Base-by-base conservation (phyloP, 2,888 invertebrate genomes). In the Chromoteleia sp. region DNA sequence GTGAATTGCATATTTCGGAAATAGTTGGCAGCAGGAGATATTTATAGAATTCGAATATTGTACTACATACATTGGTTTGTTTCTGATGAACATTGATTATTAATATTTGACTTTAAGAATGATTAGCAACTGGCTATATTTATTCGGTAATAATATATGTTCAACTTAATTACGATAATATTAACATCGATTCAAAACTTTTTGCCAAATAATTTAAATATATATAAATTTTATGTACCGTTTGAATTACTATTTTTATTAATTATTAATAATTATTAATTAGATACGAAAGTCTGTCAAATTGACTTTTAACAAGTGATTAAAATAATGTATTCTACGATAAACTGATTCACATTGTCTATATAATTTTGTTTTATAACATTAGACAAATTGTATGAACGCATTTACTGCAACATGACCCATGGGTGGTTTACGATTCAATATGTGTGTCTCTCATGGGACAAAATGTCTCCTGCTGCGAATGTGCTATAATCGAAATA, bases 401-500 rank as follows among this genome's bases (percentile, higher is more conserved):
- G 45, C 21, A 19, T 45, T 45, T 21, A n/a, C n/a, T n/a, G 41
- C 25, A 25, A 59, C 25, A 15, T 14, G 41, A 41, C 14, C 21
- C 52, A 30, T 19, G 39, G 29, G 14, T 54, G 33, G 36, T 25
- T 45, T 70, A 36, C 19, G 36, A 58, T 59, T 59, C 29, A 39
- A 29, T 56, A 15, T 41, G 19, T 30, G 52, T 36, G 36, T 45
- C 29, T 74, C 45, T 74, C 45, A 12, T 45, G 45, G 25, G 56
- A 36, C 36, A 14, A 39, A 63, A 74, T 74, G 25, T 63, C 63
- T 63, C 63, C 73, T 17, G 45, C 73, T 63, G 63, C 17, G 73
- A 74, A 74, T 61, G 12, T 19, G 17, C 54, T 56, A 45, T 63
- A 56, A 56, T 74, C 17, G 19, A 61, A 71, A 48, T 50, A 12